Evolutionary conservation across 2,113 vertebrate genomes (phyloP), one percentile per base, ranked within the genome.

Genomic region (Daphoenositta chrysoptera): DNA sequence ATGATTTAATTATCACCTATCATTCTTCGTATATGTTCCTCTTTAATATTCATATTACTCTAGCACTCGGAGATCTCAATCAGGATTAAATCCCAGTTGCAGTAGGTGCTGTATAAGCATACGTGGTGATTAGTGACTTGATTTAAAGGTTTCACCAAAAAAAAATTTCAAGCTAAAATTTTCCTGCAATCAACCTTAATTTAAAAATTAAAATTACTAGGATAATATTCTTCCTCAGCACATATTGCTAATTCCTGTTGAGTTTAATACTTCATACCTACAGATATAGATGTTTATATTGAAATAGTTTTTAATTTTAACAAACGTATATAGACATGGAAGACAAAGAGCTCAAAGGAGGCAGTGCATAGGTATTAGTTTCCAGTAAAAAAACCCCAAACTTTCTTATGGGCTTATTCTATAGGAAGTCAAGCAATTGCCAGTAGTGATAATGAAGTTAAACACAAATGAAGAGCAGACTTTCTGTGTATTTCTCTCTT

Each of bases 1-100:
- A 72, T 83, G 93, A 93, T 93, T 96, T 94, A 96, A 96, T 95
- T 97, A 97, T 94, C 93, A 95, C 90, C 89, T 96, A 96, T 91
- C 89, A 86, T 93, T 95, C 94, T 90, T 87, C 15, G 15, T 89
- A 95, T 92, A 96, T 54, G 65, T 93, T 94, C 48, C 64, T 82
- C 71, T 93, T 97, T 96, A 97, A 86, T 97, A 97, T 96, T 96
- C 93, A 89, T 96, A 94, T 92, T 95, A 73, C 40, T 65, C 79
- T 93, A 31, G 63, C 87, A 83, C 92, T 66, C 85, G 47, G 78
- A 94, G 68, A 88, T 69, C 85, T 93, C 93, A 77, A 30, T 90
- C 84, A 86, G 68, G 64, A 90, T 35, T 66, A 71, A 83, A 77
- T 88, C 85, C 90, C 72, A 86, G 83, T 93, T 97, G 83, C 72